Conservation (phyloP, 2,113 vertebrate genomes). For the Leuciscus idus region DNA sequence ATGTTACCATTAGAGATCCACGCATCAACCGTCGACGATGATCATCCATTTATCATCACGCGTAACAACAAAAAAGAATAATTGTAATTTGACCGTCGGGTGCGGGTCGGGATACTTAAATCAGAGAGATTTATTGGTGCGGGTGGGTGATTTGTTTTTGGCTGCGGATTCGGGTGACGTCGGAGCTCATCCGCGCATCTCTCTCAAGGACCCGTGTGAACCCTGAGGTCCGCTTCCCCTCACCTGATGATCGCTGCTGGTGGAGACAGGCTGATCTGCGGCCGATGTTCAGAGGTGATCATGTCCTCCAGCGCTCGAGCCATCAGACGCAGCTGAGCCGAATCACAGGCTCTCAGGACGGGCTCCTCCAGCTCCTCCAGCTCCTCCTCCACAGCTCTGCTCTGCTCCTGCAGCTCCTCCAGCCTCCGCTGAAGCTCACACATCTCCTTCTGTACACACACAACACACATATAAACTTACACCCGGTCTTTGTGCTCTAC, state of each 20-base stretch:
- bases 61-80: too few species aligned
- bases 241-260: constrained; percentile 81
- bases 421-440: constrained; percentile 78
- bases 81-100: too few species aligned
- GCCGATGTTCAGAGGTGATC: constrained; percentile 71
- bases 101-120: too few species aligned
- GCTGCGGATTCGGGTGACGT: too few species aligned
- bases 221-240: neutral
- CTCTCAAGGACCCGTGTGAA: too few species aligned
- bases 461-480: neutral
- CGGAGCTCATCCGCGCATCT: too few species aligned
- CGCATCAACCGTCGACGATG: too few species aligned
- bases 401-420: constrained; percentile 74
- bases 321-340: constrained; percentile 78
- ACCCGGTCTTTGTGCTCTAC: too few species aligned
- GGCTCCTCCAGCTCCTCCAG: constrained; percentile 79
- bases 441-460: constrained; percentile 80
- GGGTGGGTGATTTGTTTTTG: too few species aligned
- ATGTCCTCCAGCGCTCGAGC: constrained; percentile 78
- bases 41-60: too few species aligned
- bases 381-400: constrained; percentile 75
- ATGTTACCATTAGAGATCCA: too few species aligned
- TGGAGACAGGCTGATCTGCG: constrained; percentile 71
- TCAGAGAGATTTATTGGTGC: too few species aligned
- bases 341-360: constrained; percentile 71